Conservation (phyloP, 2,113 vertebrate species). For the Sterrhoptilus dennistouni region DNA sequence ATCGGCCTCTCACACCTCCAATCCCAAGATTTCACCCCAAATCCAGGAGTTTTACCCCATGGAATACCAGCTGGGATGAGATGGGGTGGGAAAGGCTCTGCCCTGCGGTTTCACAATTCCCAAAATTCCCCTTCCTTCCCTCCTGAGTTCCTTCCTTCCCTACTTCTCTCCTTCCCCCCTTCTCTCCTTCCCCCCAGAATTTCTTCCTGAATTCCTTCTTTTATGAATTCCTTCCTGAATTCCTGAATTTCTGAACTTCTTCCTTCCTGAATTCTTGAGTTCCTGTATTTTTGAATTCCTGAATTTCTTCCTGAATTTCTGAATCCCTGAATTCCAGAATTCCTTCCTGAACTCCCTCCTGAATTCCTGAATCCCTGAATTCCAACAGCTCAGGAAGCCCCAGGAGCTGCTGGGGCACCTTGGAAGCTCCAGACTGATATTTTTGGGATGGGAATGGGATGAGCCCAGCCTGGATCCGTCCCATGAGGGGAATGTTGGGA, state of each 20-base stretch:
- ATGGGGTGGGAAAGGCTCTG: not conserved
- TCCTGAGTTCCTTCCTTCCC: too few relatives aligned
- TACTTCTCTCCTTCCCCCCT: too few relatives aligned
- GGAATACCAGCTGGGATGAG: not conserved
- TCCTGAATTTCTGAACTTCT: not conserved
- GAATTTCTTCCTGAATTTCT: not conserved
- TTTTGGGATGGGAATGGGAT: not conserved
- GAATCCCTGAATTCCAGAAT: too few relatives aligned
- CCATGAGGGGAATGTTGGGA: not conserved
- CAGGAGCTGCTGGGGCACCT: not conserved
- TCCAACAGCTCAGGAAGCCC: rapidly evolving
- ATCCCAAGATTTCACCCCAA: too few relatives aligned
- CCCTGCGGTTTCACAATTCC: too few relatives aligned
- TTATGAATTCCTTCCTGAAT: not conserved
- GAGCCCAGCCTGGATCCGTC: not conserved
- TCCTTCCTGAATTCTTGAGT: not conserved
- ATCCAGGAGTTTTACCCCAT: too few relatives aligned
- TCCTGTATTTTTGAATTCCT: too few relatives aligned
- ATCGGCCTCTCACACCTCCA: not conserved
- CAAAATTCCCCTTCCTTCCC: not conserved
- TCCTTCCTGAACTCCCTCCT: not conserved
- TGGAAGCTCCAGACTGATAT: not conserved
- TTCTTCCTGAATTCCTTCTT: too few relatives aligned
- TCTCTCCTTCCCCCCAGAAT: too few relatives aligned
- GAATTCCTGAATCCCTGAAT: too few relatives aligned